Evolutionary conservation across 2,888 invertebrate genomes (phyloP).

Genomic region (Diloba caeruleocephala): DNA sequence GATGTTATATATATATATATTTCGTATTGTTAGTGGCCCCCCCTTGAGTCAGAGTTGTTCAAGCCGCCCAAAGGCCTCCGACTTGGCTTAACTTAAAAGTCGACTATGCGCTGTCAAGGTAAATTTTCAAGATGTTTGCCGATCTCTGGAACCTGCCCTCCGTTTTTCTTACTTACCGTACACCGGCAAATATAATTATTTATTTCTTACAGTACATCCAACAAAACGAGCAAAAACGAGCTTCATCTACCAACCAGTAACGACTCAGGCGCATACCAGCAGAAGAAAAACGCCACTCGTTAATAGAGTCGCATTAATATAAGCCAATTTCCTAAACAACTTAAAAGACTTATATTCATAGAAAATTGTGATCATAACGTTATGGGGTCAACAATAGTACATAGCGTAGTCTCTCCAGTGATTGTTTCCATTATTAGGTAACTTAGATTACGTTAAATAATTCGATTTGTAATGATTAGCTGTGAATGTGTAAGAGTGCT

Average conservation of each 20-base stretch:
- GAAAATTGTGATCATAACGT: slow-evolving; percentile 69
- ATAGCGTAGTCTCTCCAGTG: slow-evolving; percentile 63
- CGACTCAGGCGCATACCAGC: slow-evolving; percentile 85
- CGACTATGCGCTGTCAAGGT: too few relatives aligned
- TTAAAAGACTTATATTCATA: slow-evolving; percentile 57
- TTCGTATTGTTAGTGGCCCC: too few relatives aligned
- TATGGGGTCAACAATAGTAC: slow-evolving; percentile 63
- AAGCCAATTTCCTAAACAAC: slow-evolving; percentile 56
- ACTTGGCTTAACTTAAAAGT: too few relatives aligned
- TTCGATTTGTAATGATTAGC: slow-evolving; percentile 64
- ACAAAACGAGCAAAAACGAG: slow-evolving; percentile 84
- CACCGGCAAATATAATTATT: too few relatives aligned
- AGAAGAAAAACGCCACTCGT: slow-evolving; percentile 91
- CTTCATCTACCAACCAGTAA: slow-evolving; percentile 81
- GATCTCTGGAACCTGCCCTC: too few relatives aligned
- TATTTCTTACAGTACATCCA: slow-evolving; percentile 74
- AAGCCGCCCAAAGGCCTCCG: too few relatives aligned
- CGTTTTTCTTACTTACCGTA: too few relatives aligned
- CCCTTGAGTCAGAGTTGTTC: too few relatives aligned
- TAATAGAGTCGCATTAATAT: slow-evolving; percentile 84
- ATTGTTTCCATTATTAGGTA: slow-evolving; percentile 65
- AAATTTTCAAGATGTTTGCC: too few relatives aligned
- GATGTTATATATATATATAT: too few relatives aligned
- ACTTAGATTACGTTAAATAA: slow-evolving; percentile 55
- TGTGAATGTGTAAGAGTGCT: slow-evolving; percentile 61